These are phyloP conservation scores for Andrena chrysosceles DNA, from an alignment of 2,888 invertebrate species.

Conservation along the genomic window DNA sequence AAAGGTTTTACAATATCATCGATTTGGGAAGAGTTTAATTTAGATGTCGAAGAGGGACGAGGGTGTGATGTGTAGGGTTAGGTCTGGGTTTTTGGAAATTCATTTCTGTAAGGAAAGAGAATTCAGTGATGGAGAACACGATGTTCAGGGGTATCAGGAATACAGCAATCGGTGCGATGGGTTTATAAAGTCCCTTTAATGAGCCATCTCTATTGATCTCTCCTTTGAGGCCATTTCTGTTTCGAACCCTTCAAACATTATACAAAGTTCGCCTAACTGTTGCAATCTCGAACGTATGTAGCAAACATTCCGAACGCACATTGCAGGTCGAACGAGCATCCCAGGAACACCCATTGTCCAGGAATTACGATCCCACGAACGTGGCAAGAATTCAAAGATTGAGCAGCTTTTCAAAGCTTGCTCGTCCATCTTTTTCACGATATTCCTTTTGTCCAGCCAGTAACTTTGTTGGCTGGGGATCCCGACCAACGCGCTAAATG, in stretches of 20 bases:
- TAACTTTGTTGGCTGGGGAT: conserved; percentile 8
- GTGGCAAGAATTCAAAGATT: conserved; percentile 3
- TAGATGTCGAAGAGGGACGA: too few relatives aligned
- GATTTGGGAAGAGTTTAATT: too few relatives aligned
- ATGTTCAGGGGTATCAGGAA: not conserved
- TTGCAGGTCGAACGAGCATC: not conserved
- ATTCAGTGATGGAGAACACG: conserved; percentile 7
- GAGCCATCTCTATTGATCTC: conserved; percentile 6
- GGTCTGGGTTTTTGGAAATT: not conserved
- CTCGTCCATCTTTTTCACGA: not conserved
- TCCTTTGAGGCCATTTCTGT: not conserved
- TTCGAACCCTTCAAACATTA: not conserved
- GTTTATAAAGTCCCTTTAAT: conserved; percentile 5
- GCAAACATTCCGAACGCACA: conserved; percentile 1
- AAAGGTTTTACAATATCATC: too few relatives aligned
- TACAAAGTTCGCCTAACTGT: conserved; percentile 12
- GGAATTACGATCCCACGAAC: not conserved
- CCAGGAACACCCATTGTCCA: not conserved
- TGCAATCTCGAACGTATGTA: conserved; percentile 2
- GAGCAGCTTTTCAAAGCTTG: not conserved
- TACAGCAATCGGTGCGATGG: not conserved
- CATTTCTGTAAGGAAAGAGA: not conserved
- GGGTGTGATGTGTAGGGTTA: too few relatives aligned
- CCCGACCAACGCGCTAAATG: not conserved
- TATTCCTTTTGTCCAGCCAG: not conserved